These are phyloP conservation scores for Anolis carolinensis DNA, from an alignment of 2,113 vertebrate species.

Conservation along the genomic window DNA sequence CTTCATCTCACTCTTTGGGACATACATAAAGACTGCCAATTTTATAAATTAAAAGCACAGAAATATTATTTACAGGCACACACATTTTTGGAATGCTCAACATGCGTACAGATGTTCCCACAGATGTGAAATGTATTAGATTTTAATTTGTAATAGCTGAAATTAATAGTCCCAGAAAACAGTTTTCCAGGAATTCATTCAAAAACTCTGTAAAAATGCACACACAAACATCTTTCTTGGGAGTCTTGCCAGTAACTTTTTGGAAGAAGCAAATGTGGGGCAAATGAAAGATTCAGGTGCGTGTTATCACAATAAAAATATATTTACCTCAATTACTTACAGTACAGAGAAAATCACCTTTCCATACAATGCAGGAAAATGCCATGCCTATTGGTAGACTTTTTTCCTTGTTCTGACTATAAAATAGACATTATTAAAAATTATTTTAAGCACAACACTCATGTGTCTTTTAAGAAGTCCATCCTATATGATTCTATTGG, in stretches of 20 bases:
- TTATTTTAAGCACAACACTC: neutral
- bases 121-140: neutral
- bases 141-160: slow-evolving; percentile 12
- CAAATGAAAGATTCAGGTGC: neutral
- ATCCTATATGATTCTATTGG: neutral
- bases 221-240: neutral
- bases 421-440: slow-evolving; percentile 13
- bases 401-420: neutral
- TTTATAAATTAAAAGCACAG: neutral
- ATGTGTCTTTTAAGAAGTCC: neutral
- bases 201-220: neutral
- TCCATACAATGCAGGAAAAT: neutral
- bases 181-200: neutral
- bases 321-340: neutral
- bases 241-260: neutral
- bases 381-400: neutral
- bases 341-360: neutral
- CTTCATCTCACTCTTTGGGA: neutral
- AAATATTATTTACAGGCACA: neutral
- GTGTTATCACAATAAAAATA: neutral
- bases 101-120: neutral
- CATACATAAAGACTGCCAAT: neutral
- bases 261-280: neutral
- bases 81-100: neutral
- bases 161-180: slow-evolving; percentile 35